Evolutionary conservation across 1,140 invertebrate genomes (phyloP).

Genomic region (Rhagoletis pomonella): DNA sequence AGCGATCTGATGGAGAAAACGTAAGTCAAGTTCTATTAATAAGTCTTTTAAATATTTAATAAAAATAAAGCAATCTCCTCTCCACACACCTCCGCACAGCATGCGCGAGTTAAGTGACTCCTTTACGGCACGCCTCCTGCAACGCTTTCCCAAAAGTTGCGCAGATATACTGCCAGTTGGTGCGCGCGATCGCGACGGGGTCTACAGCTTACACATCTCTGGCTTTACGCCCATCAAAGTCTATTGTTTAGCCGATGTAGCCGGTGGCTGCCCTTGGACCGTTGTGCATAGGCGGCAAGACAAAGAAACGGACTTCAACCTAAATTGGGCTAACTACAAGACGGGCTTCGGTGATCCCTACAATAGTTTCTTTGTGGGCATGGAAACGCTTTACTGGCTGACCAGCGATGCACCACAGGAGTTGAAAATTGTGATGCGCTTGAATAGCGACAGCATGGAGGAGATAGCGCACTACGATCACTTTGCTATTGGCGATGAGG

Average conservation of each 20-base stretch:
- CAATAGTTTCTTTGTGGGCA: constrained; percentile 6
- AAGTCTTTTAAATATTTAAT: not conserved
- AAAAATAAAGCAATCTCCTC: not conserved
- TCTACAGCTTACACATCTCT: constrained; percentile 33
- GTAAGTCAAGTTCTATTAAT: not conserved
- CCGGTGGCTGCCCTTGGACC: constrained; percentile 15
- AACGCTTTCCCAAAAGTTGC: constrained; percentile 29
- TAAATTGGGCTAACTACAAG: not conserved
- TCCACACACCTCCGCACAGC: not conserved
- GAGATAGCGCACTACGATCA: constrained; percentile 22
- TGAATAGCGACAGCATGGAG: not conserved
- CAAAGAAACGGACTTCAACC: not conserved
- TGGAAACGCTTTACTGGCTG: not conserved
- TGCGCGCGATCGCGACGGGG: constrained; percentile 10
- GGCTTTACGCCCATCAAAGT: constrained; percentile 29
- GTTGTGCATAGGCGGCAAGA: constrained; percentile 33
- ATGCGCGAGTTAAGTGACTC: not conserved
- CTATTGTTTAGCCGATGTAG: constrained; percentile 12
- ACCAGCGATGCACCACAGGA: constrained; percentile 25
- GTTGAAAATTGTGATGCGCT: constrained; percentile 20
- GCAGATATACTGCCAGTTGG: not conserved
- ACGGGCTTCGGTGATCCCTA: constrained; percentile 27
- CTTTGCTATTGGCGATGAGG: constrained; percentile 26
- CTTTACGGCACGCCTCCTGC: constrained; percentile 6
- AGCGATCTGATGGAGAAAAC: constrained; percentile 20